Base-by-base conservation (phyloP, 2,888 invertebrate species). In the Panorpa germanica region DNA sequence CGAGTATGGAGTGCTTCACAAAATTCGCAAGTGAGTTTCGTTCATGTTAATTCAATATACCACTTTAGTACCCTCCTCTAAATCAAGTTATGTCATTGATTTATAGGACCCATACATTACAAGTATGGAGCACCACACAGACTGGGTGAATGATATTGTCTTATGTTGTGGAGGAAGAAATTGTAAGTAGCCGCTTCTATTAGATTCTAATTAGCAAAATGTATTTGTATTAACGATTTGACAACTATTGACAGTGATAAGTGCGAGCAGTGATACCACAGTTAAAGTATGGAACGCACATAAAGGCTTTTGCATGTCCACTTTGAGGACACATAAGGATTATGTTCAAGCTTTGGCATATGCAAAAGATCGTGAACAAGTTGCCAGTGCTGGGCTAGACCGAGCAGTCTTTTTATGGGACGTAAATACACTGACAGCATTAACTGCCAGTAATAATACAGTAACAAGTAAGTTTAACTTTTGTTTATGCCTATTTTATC, bases 271-370 rank as follows among this genome's bases (percentile, higher is more conserved):
- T 37, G 98, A 99, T 54, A 95, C 96, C 12, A 98, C 98, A 24
- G 95, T 98, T 0, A 98, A 98, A 59, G 93, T 98, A 35, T 98
- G 98, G 98, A 98, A 96, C 57, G 93, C 96, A 10, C 88, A 93
- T 41, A 96, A 95, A 62, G 95, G 96, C 6, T 95, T 93, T 49
- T 98, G 96, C 50, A 93, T 98, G 93, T 96, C 95, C 0, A 98
- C 96, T 3, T 59, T 98, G 39, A 65, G 96, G 35, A 96, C 95
- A 26, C 96, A 98, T 53, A 90, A 91, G 54, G 98, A 98, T 52
- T 98, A 98, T 57, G 98, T 98, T 7, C 85, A 95, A 52, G 88
- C 93, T 12, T 54, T 98, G 45, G 96, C 98, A 0, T 98, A 98
- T 55, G 96, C 96, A 11, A 85, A 82, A 52, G 95, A 96, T 48